Evolutionary conservation across 2,888 invertebrate species (phyloP), one percentile per base, ranked within the genome.

Genomic region (Chymomyza procnemis): DNA sequence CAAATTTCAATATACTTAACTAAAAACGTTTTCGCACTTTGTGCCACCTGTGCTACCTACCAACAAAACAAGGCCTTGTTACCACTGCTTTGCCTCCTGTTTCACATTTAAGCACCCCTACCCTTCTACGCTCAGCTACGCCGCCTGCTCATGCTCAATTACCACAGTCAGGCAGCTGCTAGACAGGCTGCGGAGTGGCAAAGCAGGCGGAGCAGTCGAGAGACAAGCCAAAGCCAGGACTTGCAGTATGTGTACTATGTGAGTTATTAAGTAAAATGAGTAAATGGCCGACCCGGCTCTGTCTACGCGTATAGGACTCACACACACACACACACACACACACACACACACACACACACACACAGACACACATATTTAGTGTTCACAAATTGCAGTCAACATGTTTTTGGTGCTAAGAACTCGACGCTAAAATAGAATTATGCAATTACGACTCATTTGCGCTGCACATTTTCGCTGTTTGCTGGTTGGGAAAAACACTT

Each of bases 381-480:
- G 21, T 72, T 76, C 77, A 72, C 71, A 69, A 80, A 76, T 79
- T 78, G 73, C 69, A 75, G 80, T 72, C 75, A 78, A 81, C 86
- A 78, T 76, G 84, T 72, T 83, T 76, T 85, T 61, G 75, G 80
- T 80, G 71, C 72, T 76, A 41, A 74, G 76, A 82, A 83, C 87
- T 85, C 76, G 79, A 78, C 75, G 73, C 70, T 78, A 76, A 77
- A 81, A 78, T 86, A 80, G 76, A 83, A 86, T 86, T 85, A 79
- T 80, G 81, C 81, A 87, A 88, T 88, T 88, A 88, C 77, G 85
- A 66, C 79, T 83, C 80, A 83, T 83, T 83, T 82, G 67, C 73
- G 74, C 73, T 41, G 73, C 55, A 63, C 65, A 58, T 50, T 22
- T 48, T 46, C 47, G 60, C 21, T 59, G 63, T 52, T 56, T 41